phyloP scores from a whole-genome alignment of 2,888 invertebrate species.

The Philopedon plagiatum region DNA sequence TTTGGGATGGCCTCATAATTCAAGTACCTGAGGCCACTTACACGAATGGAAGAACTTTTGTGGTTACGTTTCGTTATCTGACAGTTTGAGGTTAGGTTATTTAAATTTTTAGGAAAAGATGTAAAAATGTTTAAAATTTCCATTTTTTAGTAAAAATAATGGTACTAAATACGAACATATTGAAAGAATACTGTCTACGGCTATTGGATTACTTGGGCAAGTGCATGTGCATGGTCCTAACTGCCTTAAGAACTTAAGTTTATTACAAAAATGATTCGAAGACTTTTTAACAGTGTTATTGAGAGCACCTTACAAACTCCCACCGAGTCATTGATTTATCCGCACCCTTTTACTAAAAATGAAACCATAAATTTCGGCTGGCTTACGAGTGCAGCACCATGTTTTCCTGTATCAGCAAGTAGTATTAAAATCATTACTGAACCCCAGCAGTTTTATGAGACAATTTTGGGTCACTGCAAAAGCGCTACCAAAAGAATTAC shows the following conservation, averaged over 20 bases:
- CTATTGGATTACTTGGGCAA: background rate
- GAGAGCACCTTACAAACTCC: conserved; percentile 60
- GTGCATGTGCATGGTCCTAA: too few relatives aligned
- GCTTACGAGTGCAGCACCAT: conserved; percentile 76
- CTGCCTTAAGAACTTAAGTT: too few relatives aligned
- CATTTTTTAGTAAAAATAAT: background rate
- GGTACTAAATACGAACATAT: background rate
- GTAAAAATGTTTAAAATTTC: background rate
- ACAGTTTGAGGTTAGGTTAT: background rate
- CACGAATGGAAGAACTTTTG: too few relatives aligned
- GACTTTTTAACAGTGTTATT: conserved; percentile 62
- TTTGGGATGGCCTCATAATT: too few relatives aligned
- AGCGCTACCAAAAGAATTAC: conserved; percentile 81
- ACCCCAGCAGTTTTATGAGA: conserved; percentile 84
- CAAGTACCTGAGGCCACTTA: too few relatives aligned
- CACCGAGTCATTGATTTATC: conserved; percentile 57
- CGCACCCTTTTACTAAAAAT: conserved; percentile 61
- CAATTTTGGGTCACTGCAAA: conserved; percentile 77
- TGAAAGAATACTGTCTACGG: background rate
- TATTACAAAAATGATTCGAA: conserved; percentile 62
- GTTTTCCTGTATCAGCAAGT: conserved; percentile 78
- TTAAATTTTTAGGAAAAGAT: background rate
- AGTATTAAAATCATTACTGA: conserved; percentile 83
- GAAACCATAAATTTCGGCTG: conserved; percentile 68
- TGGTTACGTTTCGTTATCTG: too few relatives aligned